Percentiles rank a stretch among this genome's conserved stretches.
phyloP scores from a whole-genome alignment of 2,113 vertebrate species.

The Gasterosteus aculeatus region DNA sequence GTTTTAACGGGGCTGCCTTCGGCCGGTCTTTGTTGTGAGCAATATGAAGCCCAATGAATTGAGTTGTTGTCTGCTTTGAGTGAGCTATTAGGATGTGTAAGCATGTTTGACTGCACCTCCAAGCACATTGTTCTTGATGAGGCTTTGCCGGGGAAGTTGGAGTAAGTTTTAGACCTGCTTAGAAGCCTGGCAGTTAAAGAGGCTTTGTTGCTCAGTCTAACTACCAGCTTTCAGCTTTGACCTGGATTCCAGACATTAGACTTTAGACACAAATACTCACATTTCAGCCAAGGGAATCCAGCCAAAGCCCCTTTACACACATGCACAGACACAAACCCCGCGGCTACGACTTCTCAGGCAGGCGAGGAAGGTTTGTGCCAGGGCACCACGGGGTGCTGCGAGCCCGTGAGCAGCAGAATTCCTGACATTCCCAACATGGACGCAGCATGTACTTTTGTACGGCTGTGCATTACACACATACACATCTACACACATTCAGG shows the following conservation, averaged over 20 bases:
- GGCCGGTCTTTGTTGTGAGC: slow-evolving; percentile 1
- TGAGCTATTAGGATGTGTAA: slow-evolving; percentile 49
- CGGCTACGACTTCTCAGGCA: slow-evolving; percentile 42
- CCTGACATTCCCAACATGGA: slow-evolving; percentile 78
- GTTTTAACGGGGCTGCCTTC: not conserved
- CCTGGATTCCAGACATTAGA: slow-evolving; percentile 73
- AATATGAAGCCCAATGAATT: slow-evolving; percentile 28
- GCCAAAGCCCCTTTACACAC: slow-evolving; percentile 64
- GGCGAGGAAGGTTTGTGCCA: slow-evolving; percentile 45
- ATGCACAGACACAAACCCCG: slow-evolving; percentile 47
- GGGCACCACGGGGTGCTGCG: slow-evolving; percentile 46
- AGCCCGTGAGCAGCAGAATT: slow-evolving; percentile 61
- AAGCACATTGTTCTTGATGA: slow-evolving; percentile 46
- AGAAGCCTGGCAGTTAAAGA: slow-evolving; percentile 62
- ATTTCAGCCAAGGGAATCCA: slow-evolving; percentile 64
- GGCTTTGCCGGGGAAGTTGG: slow-evolving; percentile 35
- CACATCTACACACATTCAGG: not conserved
- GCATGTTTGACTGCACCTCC: slow-evolving; percentile 42
- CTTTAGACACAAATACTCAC: slow-evolving; percentile 62
- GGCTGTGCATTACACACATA: too few species aligned
- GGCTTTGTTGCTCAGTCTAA: slow-evolving; percentile 58
- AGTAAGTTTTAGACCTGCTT: slow-evolving; percentile 34
- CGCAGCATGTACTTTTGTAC: slow-evolving; percentile 57
- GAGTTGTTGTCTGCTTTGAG: slow-evolving; percentile 39
- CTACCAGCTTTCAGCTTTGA: slow-evolving; percentile 65